phyloP scores from a whole-genome alignment of 2,888 invertebrate species.

The Mycalesis mineus region DNA sequence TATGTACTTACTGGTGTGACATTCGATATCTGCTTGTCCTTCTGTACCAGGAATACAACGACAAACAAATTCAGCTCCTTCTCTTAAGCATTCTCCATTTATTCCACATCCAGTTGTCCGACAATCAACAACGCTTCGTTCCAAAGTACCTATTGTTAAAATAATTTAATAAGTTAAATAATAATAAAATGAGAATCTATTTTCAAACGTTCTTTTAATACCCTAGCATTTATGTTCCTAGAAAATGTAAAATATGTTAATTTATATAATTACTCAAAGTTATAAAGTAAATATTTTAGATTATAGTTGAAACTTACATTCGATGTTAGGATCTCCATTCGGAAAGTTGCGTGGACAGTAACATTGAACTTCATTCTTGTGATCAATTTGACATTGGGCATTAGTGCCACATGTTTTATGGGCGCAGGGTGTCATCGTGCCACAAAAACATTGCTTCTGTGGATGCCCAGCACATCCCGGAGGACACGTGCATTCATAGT shows the following conservation, averaged over 20 bases:
- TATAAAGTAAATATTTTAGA: too few species aligned
- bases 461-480: conserved; percentile 90
- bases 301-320: conserved; percentile 81
- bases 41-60: conserved; percentile 86
- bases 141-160: conserved; percentile 69
- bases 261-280: background rate
- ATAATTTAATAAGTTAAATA: background rate
- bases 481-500: conserved; percentile 89
- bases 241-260: background rate
- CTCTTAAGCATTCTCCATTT: conserved; percentile 91
- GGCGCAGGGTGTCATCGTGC: conserved; percentile 86
- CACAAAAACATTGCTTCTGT: conserved; percentile 87
- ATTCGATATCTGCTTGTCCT: conserved; percentile 85
- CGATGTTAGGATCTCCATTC: conserved; percentile 89
- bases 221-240: too few species aligned
- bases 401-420: conserved; percentile 88
- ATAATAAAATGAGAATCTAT: background rate
- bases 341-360: conserved; percentile 90
- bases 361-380: conserved; percentile 86
- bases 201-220: background rate
- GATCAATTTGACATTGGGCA: conserved; percentile 86
- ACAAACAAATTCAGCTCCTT: conserved; percentile 90
- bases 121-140: conserved; percentile 84
- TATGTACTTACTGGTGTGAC: conserved; percentile 76
- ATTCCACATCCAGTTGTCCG: conserved; percentile 89